Conservation (phyloP, 2,113 vertebrate genomes). For the Campylorhamphus procurvoides region DNA sequence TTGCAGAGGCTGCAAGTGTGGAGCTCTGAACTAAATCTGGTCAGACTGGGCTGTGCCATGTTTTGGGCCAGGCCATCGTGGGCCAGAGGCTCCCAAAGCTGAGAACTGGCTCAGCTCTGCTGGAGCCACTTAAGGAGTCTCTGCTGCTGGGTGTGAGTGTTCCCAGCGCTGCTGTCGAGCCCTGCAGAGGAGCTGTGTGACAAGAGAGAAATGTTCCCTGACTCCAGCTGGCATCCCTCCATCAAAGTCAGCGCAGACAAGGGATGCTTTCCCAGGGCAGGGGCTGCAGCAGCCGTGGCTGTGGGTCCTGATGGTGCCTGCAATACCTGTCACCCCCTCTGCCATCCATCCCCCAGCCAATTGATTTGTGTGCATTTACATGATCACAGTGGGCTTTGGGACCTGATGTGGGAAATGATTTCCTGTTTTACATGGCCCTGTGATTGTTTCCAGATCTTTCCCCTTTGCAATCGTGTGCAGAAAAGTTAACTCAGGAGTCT, state of each 20-base stretch:
- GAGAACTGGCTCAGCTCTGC: background rate
- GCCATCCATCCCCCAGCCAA: background rate
- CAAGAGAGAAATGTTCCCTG: background rate
- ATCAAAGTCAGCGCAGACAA: background rate
- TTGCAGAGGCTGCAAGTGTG: background rate
- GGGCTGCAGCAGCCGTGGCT: background rate
- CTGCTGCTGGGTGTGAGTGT: background rate
- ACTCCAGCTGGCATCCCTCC: background rate
- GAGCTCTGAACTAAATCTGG: constrained; percentile 11
- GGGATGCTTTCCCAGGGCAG: background rate
- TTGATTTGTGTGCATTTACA: background rate
- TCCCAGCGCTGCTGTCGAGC: background rate
- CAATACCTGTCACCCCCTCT: background rate
- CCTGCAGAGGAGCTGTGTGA: background rate
- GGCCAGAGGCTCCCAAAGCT: background rate
- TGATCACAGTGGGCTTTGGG: background rate
- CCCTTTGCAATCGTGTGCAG: background rate
- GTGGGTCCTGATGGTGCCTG: background rate
- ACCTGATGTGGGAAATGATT: background rate
- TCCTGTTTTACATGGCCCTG: background rate
- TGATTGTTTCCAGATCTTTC: constrained; percentile 12
- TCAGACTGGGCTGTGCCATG: background rate
- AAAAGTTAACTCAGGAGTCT: background rate
- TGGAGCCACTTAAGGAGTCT: background rate
- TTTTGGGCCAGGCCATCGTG: background rate